Conservation (phyloP, 2,888 invertebrate species). For the Sialis fuliginosa region DNA sequence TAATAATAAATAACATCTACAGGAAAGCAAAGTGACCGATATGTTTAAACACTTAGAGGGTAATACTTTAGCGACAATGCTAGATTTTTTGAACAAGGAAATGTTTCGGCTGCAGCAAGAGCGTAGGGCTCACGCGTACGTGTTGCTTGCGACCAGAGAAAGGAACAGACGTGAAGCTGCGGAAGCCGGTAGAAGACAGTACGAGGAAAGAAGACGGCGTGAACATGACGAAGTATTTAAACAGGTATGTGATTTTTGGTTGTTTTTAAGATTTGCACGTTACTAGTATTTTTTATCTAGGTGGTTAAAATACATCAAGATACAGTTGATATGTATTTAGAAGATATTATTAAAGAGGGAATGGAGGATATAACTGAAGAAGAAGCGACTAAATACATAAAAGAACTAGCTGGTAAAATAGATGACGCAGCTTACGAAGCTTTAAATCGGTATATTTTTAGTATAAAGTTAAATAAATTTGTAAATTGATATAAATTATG, state of each 20-base stretch:
- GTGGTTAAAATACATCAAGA: slow-evolving; percentile 39
- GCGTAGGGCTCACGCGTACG: slow-evolving; percentile 58
- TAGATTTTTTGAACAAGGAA: slow-evolving; percentile 65
- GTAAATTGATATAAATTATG: not conserved
- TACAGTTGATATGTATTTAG: slow-evolving; percentile 41
- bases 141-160: slow-evolving; percentile 60
- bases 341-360: slow-evolving; percentile 40
- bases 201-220: slow-evolving; percentile 48
- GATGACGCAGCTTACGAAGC: slow-evolving; percentile 32
- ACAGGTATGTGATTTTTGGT: slow-evolving; percentile 24
- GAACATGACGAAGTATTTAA: slow-evolving; percentile 71
- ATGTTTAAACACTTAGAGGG: slow-evolving; percentile 54
- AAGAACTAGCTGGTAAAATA: slow-evolving; percentile 33
- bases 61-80: slow-evolving; percentile 46
- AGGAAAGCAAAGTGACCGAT: slow-evolving; percentile 38
- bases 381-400: slow-evolving; percentile 33
- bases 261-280: not conserved
- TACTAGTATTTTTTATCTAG: slow-evolving; percentile 14
- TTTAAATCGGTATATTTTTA: slow-evolving; percentile 13
- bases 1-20: slow-evolving; percentile 6
- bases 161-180: slow-evolving; percentile 58
- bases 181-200: slow-evolving; percentile 62
- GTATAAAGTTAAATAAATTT: not conserved
- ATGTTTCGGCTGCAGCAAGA: slow-evolving; percentile 58
- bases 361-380: slow-evolving; percentile 36